Conservation (phyloP, 1,140 invertebrate species). For the Papilio xuthus region DNA sequence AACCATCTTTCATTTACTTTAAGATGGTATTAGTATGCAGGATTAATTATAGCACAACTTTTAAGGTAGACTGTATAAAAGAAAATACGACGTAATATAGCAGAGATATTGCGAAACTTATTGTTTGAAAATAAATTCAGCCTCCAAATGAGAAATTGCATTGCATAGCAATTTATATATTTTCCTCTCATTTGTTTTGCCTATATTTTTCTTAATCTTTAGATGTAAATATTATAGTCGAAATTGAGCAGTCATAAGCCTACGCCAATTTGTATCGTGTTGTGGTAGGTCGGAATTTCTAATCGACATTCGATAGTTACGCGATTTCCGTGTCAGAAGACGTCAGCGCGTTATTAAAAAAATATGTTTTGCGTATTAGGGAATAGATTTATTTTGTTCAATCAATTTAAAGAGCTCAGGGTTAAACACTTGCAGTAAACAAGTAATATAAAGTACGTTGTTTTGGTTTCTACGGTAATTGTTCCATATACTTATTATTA, state of each 20-base stretch:
- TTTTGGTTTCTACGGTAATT: no score
- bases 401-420: neutral
- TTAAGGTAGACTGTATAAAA: conserved; percentile 6
- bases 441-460: no score
- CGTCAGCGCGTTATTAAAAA: neutral
- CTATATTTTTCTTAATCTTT: neutral
- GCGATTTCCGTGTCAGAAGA: neutral
- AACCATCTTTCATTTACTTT: conserved; percentile 8
- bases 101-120: conserved; percentile 44
- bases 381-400: neutral
- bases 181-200: conserved; percentile 23
- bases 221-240: conserved; percentile 14
- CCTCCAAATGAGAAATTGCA: conserved; percentile 38
- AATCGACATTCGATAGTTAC: neutral
- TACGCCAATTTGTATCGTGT: neutral
- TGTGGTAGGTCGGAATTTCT: conserved; percentile 31
- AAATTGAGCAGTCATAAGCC: neutral
- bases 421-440: neutral
- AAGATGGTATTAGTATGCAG: conserved; percentile 18
- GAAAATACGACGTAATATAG: conserved; percentile 32
- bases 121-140: conserved; percentile 45
- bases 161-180: neutral
- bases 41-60: conserved; percentile 8
- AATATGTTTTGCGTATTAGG: no score
- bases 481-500: no score